A percentile compares a stretch with the other conserved stretches of the same genome.
These are phyloP conservation scores for Calliscelio sp. DNA, from an alignment of 2,888 invertebrate genomes.

Conservation along the genomic window DNA sequence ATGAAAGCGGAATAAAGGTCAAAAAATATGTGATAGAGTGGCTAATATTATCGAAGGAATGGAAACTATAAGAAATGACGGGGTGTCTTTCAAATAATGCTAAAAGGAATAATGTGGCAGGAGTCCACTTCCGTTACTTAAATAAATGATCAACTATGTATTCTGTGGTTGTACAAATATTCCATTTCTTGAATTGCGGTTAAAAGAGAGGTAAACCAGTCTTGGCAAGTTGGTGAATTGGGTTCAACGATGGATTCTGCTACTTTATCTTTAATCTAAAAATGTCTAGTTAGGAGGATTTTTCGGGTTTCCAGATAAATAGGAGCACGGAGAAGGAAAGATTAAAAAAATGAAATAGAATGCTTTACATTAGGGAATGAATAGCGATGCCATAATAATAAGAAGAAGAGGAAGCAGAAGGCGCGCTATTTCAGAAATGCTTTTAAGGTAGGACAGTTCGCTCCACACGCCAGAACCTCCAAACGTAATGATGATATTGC, in stretches of 20 bases:
- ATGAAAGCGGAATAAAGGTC: constrained; percentile 20
- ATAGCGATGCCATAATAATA: constrained; percentile 32
- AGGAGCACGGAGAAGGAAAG: constrained; percentile 21
- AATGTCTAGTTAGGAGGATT: constrained; percentile 57
- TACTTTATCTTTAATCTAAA: constrained; percentile 50
- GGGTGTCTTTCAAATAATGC: constrained; percentile 29
- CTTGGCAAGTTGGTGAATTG: constrained; percentile 16
- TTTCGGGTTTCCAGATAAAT: constrained; percentile 37
- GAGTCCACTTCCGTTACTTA: constrained; percentile 31
- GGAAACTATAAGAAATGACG: neutral
- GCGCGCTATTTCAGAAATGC: constrained; percentile 48
- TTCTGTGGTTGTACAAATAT: constrained; percentile 35
- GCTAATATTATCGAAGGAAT: neutral
- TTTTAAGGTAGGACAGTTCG: constrained; percentile 48
- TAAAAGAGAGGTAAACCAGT: constrained; percentile 40
- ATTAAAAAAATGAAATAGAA: constrained; percentile 65
- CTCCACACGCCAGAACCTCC: constrained; percentile 23
- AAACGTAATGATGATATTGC: constrained; percentile 46
- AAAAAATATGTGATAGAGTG: constrained; percentile 30
- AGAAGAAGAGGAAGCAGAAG: constrained; percentile 33
- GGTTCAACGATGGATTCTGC: constrained; percentile 19
- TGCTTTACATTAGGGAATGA: constrained; percentile 64
- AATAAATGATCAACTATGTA: constrained; percentile 56
- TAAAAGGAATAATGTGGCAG: constrained; percentile 19
- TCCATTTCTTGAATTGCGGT: constrained; percentile 36